Base-by-base conservation (phyloP, 2,113 vertebrate species). In the Sialia sialis region DNA sequence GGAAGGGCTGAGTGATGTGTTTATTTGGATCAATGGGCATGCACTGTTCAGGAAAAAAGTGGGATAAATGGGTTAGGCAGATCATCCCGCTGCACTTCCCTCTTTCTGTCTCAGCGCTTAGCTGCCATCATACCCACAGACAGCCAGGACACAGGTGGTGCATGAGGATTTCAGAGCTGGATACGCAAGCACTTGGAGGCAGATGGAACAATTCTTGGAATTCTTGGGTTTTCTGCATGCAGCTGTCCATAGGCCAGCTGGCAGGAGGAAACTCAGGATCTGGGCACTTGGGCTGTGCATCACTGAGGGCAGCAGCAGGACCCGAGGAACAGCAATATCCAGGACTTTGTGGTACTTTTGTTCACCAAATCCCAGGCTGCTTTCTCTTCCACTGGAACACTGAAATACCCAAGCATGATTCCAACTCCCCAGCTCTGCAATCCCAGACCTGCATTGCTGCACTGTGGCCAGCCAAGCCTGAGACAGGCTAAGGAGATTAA, bases 1-100 rank as follows among this genome's bases (percentile, higher is more conserved):
- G 4, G 0, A 84, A 46, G 6, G 46, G 15, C 41, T 3, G 0
- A 56, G 58, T 48, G 22, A 9, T 41, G 22, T 0, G 0, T 44
- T 51, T 64, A 9, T 66, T 60, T 4, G 46, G 36, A 70, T 75
- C 4, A 1, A 19, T 7, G 16, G 16, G 7, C n/a, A 11, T 6
- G 11, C 1, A 3, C 18, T 51, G 55, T 20, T n/a, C 44, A 66
- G 36, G 39, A 26, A 60, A 70, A 59, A 51, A 16, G 32, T 7
- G 46, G 41, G n/a, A 30, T 27, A 30, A 51, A 15, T 0, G 0
- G 6, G 13, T 60, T 14, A 30, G 82, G 32, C 27, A 39, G 29
- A 39, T 69, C 11, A 36, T 13, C 29, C 66, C 55, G 15, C 27
- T 49, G 55, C 29, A 13, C 51, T 82, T 82, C 58, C 48, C 34